Base-by-base conservation (phyloP, 2,888 invertebrate genomes). In the Julus scandinavius region DNA sequence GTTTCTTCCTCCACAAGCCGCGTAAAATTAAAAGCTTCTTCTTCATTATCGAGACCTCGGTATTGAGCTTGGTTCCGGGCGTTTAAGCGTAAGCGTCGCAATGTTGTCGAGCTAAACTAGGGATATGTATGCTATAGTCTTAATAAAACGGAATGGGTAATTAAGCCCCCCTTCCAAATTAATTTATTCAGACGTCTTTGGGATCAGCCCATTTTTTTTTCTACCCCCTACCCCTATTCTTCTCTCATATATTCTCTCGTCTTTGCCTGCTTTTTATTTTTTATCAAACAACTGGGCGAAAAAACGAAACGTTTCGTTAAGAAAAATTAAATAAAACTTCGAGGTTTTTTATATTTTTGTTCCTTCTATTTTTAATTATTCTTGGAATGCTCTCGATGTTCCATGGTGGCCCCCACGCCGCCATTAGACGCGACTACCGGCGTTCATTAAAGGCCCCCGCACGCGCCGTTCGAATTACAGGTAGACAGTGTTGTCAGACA, bases 401-500 rank as follows among this genome's bases (percentile, higher is more conserved):
- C 5, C 20, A 41, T 15, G 15, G 40, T 15, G n/a, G 20, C 85
- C 85, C 41, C 41, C 41, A 1, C 85, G 41, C 45, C 85, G 85
- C 85, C 41, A 85, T 85, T 15, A 72, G 85, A 41, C 63, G 45
- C 85, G 40, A 20, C 85, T 17, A 13, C 41, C n/a, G 13, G 41
- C 41, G 17, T 20, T 85, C 85, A 49, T 72, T 72, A 72, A 63
- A 20, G 17, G 4, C 9, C 9, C 80, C 7, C 80, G 80, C 80
- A 29, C 80, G 84, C 84, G 29, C 29, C 15, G 41, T 20, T 40
- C 85, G 45, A 85, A 86, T 86, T 86, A 86, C 50, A 87, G 87
- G 80, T 45, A 87, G 72, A 87, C 87, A 87, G 87, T 87, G 87
- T 72, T 87, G 87, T 87, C 87, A 87, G 87, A 87, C 80, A 87